Base-by-base conservation (phyloP, 2,888 invertebrate species). In the Aplocera efformata region DNA sequence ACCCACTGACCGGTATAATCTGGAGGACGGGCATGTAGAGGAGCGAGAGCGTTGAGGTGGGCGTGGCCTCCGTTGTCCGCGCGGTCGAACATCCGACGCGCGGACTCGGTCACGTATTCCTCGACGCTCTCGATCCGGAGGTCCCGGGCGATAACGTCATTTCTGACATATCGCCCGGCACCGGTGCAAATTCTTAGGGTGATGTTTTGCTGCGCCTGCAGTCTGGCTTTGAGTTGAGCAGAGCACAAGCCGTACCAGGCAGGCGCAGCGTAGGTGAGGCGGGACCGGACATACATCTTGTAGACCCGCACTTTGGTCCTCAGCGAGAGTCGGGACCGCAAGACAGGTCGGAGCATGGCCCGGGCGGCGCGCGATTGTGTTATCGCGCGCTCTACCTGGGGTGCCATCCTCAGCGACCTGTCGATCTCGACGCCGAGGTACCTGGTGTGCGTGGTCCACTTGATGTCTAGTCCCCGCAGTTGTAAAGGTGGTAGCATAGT, bases 341-440 rank as follows among this genome's bases (percentile, higher is more conserved):
- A 31, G 1, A 60, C 39, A 0, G 56, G 50, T 0, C 39, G 31
- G 0, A 60, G 55, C 0, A 29, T 9, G 1, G 29, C 9, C n/a
- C 47, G 9, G 0, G 53, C 48, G 0, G 11, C 4, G 1, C 25
- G 23, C 0, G 50, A 42, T 7, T 29, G 17, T 7, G 9, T 17
- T 4, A 51, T 7, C 5, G 42, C 47, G 6, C 41, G 23, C 0
- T 34, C 10, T 0, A 40, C 34, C 23, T 58, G 55, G 3, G 32
- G 25, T 1, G 1, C 7, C 56, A 56, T 50, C 0, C 29, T 48
- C 1, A 57, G 36, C 3, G 29, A 2, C 1, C 33, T 6, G 29
- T 56, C 51, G 3, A 56, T 48, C n/a, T 26, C 40, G 3, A 56
- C 48, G 6, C 56, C 55, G 4, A 56, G 49, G 45, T 56, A 56